Conservation (phyloP, 2,888 invertebrate genomes). For the Clunio marinus region DNA sequence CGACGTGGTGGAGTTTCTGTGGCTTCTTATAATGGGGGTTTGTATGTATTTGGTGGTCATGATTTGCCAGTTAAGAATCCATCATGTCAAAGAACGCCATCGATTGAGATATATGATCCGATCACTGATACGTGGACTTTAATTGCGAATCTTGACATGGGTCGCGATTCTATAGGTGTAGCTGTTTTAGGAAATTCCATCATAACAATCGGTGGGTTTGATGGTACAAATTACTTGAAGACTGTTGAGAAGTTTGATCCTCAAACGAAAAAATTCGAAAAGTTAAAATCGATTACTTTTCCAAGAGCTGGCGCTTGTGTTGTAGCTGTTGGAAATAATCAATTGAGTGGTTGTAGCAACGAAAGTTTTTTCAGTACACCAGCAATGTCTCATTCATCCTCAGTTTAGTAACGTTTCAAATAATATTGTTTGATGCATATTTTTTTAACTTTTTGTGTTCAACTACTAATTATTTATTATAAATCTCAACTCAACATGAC, state of each 20-base stretch:
- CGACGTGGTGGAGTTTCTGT: slow-evolving; percentile 83
- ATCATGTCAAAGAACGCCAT: slow-evolving; percentile 75
- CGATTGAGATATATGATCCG: slow-evolving; percentile 80
- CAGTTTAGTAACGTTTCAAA: slow-evolving; percentile 16
- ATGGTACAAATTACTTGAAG: slow-evolving; percentile 81
- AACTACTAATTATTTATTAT: too few relatives aligned
- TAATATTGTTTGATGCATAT: background rate
- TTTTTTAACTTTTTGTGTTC: too few relatives aligned
- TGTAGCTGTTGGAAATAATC: slow-evolving; percentile 58
- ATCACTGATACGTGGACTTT: slow-evolving; percentile 81
- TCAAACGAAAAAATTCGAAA: slow-evolving; percentile 71
- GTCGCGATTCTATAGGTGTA: slow-evolving; percentile 84
- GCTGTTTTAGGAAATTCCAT: slow-evolving; percentile 74
- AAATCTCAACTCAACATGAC: too few relatives aligned
- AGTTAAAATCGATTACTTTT: slow-evolving; percentile 72
- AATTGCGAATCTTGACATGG: slow-evolving; percentile 60
- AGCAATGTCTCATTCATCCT: background rate
- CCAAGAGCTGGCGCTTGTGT: slow-evolving; percentile 88
- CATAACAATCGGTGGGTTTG: slow-evolving; percentile 82
- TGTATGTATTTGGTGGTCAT: slow-evolving; percentile 91
- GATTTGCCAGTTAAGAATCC: slow-evolving; percentile 88
- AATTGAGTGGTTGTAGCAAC: slow-evolving; percentile 13
- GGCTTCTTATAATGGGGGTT: slow-evolving; percentile 78
- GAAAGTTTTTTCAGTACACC: slow-evolving; percentile 24
- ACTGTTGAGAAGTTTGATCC: slow-evolving; percentile 89